These are phyloP conservation scores for Dryas iulia DNA, from an alignment of 1,140 invertebrate genomes.

Conservation along the genomic window DNA sequence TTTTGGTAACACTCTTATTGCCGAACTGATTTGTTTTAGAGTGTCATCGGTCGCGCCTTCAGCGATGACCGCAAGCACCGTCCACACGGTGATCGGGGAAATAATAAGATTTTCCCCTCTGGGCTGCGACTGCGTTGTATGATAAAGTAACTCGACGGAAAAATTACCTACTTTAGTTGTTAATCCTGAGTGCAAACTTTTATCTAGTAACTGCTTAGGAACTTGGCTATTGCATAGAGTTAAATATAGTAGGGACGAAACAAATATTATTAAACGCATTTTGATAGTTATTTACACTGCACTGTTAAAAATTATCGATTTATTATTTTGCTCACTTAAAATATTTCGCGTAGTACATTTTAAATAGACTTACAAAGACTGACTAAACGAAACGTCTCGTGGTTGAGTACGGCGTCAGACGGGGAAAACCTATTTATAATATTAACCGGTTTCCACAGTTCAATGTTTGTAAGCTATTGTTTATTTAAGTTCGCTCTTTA, in stretches of 20 bases:
- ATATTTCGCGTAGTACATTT: not conserved
- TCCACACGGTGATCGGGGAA: constrained; percentile 80
- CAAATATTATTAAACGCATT: constrained; percentile 18
- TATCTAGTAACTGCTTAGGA: constrained; percentile 6
- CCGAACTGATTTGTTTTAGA: constrained; percentile 54
- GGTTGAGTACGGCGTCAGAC: constrained; percentile 5
- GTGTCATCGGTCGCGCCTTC: constrained; percentile 75
- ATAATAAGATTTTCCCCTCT: constrained; percentile 56
- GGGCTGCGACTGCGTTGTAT: constrained; percentile 43
- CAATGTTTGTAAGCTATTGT: not conserved
- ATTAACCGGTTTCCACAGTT: constrained; percentile 8
- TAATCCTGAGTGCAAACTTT: constrained; percentile 33
- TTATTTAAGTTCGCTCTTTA: not conserved
- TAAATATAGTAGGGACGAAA: constrained; percentile 9
- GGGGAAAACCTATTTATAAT: constrained; percentile 24
- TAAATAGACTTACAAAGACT: not conserved
- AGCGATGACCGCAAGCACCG: constrained; percentile 70
- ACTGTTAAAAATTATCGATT: not conserved
- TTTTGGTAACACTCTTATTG: constrained; percentile 51
- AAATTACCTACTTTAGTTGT: constrained; percentile 69
- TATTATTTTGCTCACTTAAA: not conserved
- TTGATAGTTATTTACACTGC: constrained; percentile 6
- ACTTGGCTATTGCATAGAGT: constrained; percentile 8
- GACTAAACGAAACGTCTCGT: constrained; percentile 1
- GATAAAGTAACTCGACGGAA: constrained; percentile 64